Base-by-base conservation (phyloP, 2,797 vertebrate genomes). In the Bryconaethiops microstoma region DNA sequence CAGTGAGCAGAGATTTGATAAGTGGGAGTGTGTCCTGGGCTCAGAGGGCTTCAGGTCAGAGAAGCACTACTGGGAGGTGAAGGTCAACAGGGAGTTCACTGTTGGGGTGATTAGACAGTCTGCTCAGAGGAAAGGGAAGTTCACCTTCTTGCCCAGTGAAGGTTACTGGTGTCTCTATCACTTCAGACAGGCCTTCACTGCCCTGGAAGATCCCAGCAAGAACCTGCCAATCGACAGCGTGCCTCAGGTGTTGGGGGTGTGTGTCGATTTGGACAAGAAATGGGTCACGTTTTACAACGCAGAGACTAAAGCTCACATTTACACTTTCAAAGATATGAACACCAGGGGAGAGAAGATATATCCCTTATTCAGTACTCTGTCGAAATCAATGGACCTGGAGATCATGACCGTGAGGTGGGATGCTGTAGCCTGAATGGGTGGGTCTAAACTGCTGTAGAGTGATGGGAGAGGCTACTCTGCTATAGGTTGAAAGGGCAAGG, bases 91-190 rank as follows among this genome's bases (percentile, higher is more conserved):
- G 14, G 70, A 78, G 60, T 82, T 77, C 54, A 78, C 62, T 8
- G 21, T 82, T 0, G 81, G 81, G 0, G 81, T 82, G 29, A 72
- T 25, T 50, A 82, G 45, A 65, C 12, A 35, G 10, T 77, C 39
- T 0, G 76, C 76, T 0, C 2, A 57, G 45, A 78, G 76, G 68
- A 74, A 17, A 2, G 70, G 81, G 0, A 71, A 48, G 10, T 82
- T 82, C 50, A 23, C 17, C 23, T 74, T 82, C n/a, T 55, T 52
- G 39, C 81, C 81, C 0, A 8, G 16, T 23, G 50, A 42, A 17
- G 81, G 81, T 0, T 82, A 74, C 76, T 78, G 76, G 76, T 82
- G 81, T 39, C 40, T 78, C n/a, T 77, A 74, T 29, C 74, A 75
- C 71, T 78, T 40, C 69, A 74, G 70, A 57, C 63, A 78, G 39